Evolutionary conservation across 2,888 invertebrate genomes (phyloP), one percentile per base, ranked within the genome.

Genomic region (Mimumesa dahlbomi): DNA sequence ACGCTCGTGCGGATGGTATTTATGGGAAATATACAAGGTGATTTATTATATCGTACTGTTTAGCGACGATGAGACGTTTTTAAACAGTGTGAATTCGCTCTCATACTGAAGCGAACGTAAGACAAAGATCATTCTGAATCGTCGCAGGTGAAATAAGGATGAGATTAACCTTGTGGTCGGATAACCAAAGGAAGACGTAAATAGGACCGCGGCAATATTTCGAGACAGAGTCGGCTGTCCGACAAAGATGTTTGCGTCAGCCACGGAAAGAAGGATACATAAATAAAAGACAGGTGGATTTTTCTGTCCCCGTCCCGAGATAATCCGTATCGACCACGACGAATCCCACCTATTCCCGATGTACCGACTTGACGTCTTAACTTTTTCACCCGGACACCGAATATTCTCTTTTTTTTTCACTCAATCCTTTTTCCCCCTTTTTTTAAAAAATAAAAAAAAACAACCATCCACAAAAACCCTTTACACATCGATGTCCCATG

Each of bases 221-320:
- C 50, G 69, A 48, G 59, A 50, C 48, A 48, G 54, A 52, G 58
- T 57, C 61, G 62, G 59, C 50, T 38, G 40, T 38, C 75, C 66
- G 57, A 77, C 68, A 75, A 79, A 79, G 78, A 79, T 73, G 65
- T 50, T 66, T 65, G 77, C 67, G 70, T 72, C 56, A 66, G 71
- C 59, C 38, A 61, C 43, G 54, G 58, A 48, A 73, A 73, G 63
- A 71, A 73, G 73, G 81, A 81, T 75, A 75, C 73, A 77, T 75
- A 82, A 79, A 82, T 79, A 82, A 80, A 68, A 45, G 75, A 81
- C 77, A 81, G 80, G 74, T 82, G 77, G 66, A 77, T 65, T 72
- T 77, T 71, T 78, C 73, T 62, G 54, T 75, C 56, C 53, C 45
- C 58, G 63, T n/a, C 42, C 31, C 53, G 57, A 80, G 75, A 81